A percentile compares a stretch with the other conserved stretches of the same genome.
These are phyloP conservation scores for Lamellibrachia columna DNA, from an alignment of 2,888 invertebrate genomes.

Conservation along the genomic window DNA sequence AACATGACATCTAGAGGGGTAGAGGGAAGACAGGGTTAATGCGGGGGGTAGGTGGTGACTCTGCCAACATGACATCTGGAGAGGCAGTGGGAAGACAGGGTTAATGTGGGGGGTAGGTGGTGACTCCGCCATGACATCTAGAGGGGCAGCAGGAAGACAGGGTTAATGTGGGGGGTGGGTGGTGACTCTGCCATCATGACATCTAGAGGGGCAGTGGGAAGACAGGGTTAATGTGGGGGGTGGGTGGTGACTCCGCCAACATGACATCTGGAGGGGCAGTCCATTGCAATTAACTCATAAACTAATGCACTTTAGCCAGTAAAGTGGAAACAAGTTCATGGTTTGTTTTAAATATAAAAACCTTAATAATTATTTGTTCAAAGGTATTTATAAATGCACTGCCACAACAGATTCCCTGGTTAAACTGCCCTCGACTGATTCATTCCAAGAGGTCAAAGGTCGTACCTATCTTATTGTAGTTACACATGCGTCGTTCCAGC, in stretches of 20 bases:
- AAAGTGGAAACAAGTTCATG: background rate
- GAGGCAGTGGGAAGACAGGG: no score
- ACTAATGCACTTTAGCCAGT: background rate
- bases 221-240: background rate
- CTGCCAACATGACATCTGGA: no score
- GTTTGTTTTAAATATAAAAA: background rate
- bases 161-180: no score
- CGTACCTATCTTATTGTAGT: slow-evolving; percentile 17
- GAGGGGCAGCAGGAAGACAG: no score
- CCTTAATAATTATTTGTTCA: background rate
- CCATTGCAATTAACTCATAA: background rate
- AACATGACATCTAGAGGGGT: no score
- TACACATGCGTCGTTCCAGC: slow-evolving; percentile 18
- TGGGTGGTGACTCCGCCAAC: background rate
- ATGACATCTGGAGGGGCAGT: background rate
- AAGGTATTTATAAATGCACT: background rate
- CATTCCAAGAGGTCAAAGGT: background rate
- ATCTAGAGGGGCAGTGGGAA: no score
- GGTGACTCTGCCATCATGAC: no score
- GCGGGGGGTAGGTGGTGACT: no score
- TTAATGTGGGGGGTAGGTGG: no score
- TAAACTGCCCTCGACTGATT: background rate
- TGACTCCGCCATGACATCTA: no score
- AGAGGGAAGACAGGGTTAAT: no score
- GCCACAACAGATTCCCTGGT: background rate